Conservation (phyloP, 2,797 vertebrate species). For the Sebastes miniatus region DNA sequence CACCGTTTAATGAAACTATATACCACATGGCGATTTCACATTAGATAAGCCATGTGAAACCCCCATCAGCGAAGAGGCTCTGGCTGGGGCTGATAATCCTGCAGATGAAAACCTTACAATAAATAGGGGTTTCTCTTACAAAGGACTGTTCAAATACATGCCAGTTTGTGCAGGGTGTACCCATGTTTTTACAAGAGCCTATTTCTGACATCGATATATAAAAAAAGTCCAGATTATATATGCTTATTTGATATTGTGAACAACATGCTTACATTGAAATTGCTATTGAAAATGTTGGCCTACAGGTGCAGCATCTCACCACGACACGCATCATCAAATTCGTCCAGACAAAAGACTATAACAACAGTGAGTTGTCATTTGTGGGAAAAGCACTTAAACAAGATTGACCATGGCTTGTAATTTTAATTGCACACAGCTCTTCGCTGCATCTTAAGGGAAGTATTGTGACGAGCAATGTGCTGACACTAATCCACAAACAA, state of each 20-base stretch:
- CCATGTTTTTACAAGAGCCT: constrained; percentile 16
- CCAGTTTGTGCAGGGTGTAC: constrained; percentile 63
- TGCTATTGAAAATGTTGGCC: constrained; percentile 51
- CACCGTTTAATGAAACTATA: constrained; percentile 99
- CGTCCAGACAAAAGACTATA: constrained; percentile 75
- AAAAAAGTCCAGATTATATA: constrained; percentile 16
- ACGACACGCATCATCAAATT: constrained; percentile 75
- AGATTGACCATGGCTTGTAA: constrained; percentile 83
- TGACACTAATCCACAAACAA: constrained; percentile 82
- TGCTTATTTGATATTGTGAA: constrained; percentile 36
- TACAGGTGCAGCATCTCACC: constrained; percentile 69
- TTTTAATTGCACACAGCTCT: constrained; percentile 81
- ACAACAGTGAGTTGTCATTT: constrained; percentile 80
- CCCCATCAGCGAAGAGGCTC: constrained; percentile 99
- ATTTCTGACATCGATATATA: constrained; percentile 28
- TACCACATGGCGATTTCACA: constrained; percentile 99
- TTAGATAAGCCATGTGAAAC: constrained; percentile 99
- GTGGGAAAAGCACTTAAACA: constrained; percentile 79
- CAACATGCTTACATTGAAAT: constrained; percentile 25
- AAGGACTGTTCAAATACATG: constrained; percentile 93
- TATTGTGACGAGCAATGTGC: constrained; percentile 76
- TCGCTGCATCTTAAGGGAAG: constrained; percentile 77
- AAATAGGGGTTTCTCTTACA: constrained; percentile 97
- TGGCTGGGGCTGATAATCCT: constrained; percentile 99
- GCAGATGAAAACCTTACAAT: constrained; percentile 99